These are phyloP conservation scores for Drosophila athabasca DNA, from an alignment of 1,140 invertebrate species.

Conservation along the genomic window DNA sequence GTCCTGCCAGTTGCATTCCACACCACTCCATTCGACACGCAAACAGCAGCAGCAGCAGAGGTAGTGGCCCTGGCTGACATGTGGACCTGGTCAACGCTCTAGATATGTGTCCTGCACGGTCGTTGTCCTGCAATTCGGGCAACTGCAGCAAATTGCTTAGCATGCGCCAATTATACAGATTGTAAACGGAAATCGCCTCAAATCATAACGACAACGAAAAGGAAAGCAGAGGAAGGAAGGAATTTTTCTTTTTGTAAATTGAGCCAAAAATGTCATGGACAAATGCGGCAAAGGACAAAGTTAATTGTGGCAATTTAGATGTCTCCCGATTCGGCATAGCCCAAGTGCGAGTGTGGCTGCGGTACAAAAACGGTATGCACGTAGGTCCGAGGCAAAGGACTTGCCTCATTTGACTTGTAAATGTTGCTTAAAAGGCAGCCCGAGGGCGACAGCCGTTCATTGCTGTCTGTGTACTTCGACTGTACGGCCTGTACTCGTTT, in stretches of 20 bases:
- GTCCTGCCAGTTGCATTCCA: constrained; percentile 42
- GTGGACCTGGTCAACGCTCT: constrained; percentile 24
- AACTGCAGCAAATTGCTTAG: constrained; percentile 54
- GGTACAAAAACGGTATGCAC: not conserved
- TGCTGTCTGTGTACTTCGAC: no score
- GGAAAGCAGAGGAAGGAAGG: not conserved
- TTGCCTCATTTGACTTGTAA: constrained; percentile 20
- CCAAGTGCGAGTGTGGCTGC: not conserved
- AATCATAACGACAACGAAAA: constrained; percentile 35
- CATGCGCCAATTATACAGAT: constrained; percentile 58
- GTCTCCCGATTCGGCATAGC: constrained; percentile 17
- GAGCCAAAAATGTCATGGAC: constrained; percentile 28
- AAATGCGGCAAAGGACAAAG: constrained; percentile 32
- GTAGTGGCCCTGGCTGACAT: constrained; percentile 7
- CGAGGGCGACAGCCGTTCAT: no score
- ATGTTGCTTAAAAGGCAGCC: not conserved
- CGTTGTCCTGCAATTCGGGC: constrained; percentile 45
- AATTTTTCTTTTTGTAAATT: constrained; percentile 7
- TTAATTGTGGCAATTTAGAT: constrained; percentile 45
- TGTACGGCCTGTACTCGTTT: no score
- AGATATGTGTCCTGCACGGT: constrained; percentile 21
- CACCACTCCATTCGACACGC: constrained; percentile 47
- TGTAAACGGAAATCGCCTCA: constrained; percentile 52
- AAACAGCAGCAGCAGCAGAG: constrained; percentile 2
- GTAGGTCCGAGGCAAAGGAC: not conserved